phyloP scores from a whole-genome alignment of 2,888 invertebrate species.

The Drosophila cracens region DNA sequence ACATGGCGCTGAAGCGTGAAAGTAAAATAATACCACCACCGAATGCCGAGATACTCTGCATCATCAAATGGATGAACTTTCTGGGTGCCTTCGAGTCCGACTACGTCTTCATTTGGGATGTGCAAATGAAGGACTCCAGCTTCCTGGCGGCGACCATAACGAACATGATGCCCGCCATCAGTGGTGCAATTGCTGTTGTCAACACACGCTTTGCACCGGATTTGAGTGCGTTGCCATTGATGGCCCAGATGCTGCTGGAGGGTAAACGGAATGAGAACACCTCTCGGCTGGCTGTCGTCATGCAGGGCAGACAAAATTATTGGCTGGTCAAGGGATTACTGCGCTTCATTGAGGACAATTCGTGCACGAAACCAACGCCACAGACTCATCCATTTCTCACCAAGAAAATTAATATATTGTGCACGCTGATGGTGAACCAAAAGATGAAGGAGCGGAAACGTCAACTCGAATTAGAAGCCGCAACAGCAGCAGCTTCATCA shows the following conservation, averaged over 20 bases:
- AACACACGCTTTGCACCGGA: slow-evolving; percentile 76
- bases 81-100: slow-evolving; percentile 80
- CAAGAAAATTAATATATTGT: slow-evolving; percentile 83
- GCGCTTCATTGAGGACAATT: slow-evolving; percentile 73
- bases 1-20: slow-evolving; percentile 81
- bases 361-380: slow-evolving; percentile 83
- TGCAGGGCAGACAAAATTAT: slow-evolving; percentile 79
- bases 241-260: slow-evolving; percentile 80
- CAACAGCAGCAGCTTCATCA: background rate
- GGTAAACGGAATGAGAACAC: slow-evolving; percentile 67
- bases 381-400: slow-evolving; percentile 83
- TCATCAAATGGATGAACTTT: slow-evolving; percentile 83
- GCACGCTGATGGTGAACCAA: slow-evolving; percentile 82
- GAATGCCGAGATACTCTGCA: slow-evolving; percentile 82
- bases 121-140: slow-evolving; percentile 67
- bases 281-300: slow-evolving; percentile 78
- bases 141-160: slow-evolving; percentile 81
- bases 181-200: slow-evolving; percentile 79
- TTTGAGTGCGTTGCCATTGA: slow-evolving; percentile 65
- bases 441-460: slow-evolving; percentile 68
- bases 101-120: slow-evolving; percentile 82
- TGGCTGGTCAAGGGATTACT: slow-evolving; percentile 83
- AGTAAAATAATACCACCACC: slow-evolving; percentile 82
- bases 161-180: slow-evolving; percentile 82
- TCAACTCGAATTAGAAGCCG: background rate